phyloP scores from a whole-genome alignment of 2,888 invertebrate genomes.

The Leptura quadrifasciata region DNA sequence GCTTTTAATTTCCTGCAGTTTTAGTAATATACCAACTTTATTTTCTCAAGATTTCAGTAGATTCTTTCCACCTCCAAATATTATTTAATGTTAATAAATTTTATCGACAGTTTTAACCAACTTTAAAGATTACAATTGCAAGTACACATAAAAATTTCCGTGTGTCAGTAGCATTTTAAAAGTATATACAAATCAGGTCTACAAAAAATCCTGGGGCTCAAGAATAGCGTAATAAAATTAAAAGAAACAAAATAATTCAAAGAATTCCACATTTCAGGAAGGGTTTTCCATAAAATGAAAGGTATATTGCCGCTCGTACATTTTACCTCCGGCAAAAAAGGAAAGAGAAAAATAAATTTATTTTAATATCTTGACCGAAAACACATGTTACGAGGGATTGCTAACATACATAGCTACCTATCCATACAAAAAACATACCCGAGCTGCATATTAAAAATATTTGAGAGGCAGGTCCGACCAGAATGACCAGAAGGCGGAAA shows the following conservation, averaged over 20 bases:
- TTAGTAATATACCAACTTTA: no score
- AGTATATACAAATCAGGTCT: background rate
- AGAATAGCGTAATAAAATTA: background rate
- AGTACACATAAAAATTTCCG: no score
- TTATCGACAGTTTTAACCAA: no score
- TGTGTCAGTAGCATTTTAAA: background rate
- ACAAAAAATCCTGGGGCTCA: background rate
- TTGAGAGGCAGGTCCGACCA: slow-evolving; percentile 39
- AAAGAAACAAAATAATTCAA: slow-evolving; percentile 41
- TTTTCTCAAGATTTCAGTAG: no score
- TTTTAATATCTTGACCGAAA: slow-evolving; percentile 58
- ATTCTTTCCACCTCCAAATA: no score
- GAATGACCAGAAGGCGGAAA: slow-evolving; percentile 18
- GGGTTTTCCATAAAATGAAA: slow-evolving; percentile 39
- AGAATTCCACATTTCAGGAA: slow-evolving; percentile 31
- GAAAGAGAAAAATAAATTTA: slow-evolving; percentile 54
- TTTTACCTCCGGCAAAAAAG: slow-evolving; percentile 40
- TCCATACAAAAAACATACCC: slow-evolving; percentile 48
- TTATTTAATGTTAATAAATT: no score
- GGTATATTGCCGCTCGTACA: slow-evolving; percentile 29
- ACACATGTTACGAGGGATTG: slow-evolving; percentile 51
- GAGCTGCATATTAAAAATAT: slow-evolving; percentile 52
- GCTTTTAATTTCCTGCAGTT: no score
- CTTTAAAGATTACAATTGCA: no score
- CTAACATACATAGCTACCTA: slow-evolving; percentile 50